Evolutionary conservation across 2,797 vertebrate genomes (phyloP).

Genomic region (Petrocephalus schoutedeni): DNA sequence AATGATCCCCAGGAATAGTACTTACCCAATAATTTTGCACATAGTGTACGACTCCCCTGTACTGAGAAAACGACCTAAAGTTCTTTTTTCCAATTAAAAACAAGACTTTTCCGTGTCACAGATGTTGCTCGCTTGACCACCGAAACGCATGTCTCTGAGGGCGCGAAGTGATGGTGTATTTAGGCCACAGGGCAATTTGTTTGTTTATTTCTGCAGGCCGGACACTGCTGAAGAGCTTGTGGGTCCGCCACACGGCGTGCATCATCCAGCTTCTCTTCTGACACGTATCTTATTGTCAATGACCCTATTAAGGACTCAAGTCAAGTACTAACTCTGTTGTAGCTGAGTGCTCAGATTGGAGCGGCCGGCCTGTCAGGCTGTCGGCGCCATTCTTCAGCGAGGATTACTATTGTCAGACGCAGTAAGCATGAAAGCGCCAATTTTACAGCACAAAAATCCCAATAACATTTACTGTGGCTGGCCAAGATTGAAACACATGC

Average conservation of each 20-base stretch:
- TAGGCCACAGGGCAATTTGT: neutral
- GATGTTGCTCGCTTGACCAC: neutral
- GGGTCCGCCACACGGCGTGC: conserved; percentile 23
- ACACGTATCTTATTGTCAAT: conserved; percentile 52
- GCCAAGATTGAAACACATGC: conserved; percentile 63
- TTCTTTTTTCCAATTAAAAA: neutral
- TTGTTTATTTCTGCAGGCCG: conserved; percentile 31
- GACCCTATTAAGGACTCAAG: conserved; percentile 33
- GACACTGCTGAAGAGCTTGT: conserved; percentile 19
- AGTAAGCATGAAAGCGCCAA: conserved; percentile 78
- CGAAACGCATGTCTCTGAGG: neutral
- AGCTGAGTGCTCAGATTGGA: conserved; percentile 18
- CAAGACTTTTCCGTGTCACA: neutral
- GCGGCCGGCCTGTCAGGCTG: neutral
- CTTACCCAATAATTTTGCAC: no score
- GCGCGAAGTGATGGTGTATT: neutral
- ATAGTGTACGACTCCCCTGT: neutral
- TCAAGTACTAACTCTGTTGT: conserved; percentile 27
- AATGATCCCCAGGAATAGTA: no score
- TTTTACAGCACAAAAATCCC: conserved; percentile 79
- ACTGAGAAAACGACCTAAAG: neutral
- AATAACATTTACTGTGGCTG: conserved; percentile 67
- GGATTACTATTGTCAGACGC: conserved; percentile 73
- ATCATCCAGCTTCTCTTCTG: conserved; percentile 38
- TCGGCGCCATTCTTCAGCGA: conserved; percentile 44